Percentiles rank a stretch among this genome's conserved stretches.
Conservation (phyloP, 1,140 invertebrate genomes). For the Platyscapa corneri region DNA sequence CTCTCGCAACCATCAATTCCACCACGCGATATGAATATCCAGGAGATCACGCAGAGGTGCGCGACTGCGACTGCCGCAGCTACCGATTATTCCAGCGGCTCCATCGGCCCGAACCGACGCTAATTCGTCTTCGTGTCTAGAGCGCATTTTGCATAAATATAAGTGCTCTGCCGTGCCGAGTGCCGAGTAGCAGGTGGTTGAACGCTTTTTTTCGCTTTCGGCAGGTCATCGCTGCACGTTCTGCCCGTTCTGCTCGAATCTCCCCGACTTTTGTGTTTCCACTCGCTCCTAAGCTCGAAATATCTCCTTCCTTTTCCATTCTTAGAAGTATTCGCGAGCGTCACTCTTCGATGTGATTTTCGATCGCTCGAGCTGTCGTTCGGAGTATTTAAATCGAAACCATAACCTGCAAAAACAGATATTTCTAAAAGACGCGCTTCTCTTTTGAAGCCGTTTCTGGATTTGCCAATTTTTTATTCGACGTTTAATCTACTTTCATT, state of each 20-base stretch:
- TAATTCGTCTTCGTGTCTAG: slow-evolving; percentile 38
- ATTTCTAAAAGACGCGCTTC: no score
- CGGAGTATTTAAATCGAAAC: no score
- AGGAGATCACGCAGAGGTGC: background rate
- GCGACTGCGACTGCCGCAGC: background rate
- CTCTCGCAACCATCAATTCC: background rate
- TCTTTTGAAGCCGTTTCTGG: no score
- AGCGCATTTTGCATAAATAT: slow-evolving; percentile 36
- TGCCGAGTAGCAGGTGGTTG: background rate
- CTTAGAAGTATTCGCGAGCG: no score
- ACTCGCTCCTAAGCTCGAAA: background rate
- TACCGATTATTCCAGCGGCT: background rate
- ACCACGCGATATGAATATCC: background rate
- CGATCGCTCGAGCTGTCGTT: no score
- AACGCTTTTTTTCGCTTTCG: slow-evolving; percentile 2
- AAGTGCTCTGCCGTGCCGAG: background rate
- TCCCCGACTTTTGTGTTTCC: no score
- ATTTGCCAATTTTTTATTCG: no score
- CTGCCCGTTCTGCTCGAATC: background rate
- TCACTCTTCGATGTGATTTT: no score
- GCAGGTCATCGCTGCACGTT: background rate
- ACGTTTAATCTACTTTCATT: no score
- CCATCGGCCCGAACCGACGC: background rate
- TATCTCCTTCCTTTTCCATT: background rate
- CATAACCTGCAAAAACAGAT: no score